Conservation (phyloP, 1,140 invertebrate species). For the Ladona fulva region DNA sequence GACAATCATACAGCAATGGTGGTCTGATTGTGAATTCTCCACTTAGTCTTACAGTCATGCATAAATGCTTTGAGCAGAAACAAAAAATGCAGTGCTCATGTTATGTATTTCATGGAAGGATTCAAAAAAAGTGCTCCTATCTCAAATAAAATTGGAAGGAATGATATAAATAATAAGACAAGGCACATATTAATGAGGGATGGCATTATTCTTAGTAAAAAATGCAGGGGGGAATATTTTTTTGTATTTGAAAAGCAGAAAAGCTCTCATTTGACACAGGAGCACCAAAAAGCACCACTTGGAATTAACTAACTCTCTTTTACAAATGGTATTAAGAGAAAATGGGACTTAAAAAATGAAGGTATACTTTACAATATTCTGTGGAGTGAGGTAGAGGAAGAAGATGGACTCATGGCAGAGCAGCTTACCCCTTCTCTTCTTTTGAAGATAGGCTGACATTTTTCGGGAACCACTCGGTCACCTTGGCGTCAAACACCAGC, state of each 20-base stretch:
- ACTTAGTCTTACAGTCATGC: neutral
- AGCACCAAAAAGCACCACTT: neutral
- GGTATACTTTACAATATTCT: neutral
- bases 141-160: neutral
- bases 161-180: no score
- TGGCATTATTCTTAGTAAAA: no score
- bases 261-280: neutral
- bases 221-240: no score
- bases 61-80: slow-evolving; percentile 7
- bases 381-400: neutral
- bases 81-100: slow-evolving; percentile 1
- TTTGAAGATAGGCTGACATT: slow-evolving; percentile 55
- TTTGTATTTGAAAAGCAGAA: no score
- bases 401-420: slow-evolving; percentile 8
- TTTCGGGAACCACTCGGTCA: slow-evolving; percentile 73
- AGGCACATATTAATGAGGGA: no score
- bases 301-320: neutral
- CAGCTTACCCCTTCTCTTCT: slow-evolving; percentile 58
- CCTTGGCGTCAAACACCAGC: slow-evolving; percentile 76
- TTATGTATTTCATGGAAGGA: neutral
- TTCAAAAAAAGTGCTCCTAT: neutral
- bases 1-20: neutral
- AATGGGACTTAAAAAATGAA: slow-evolving; percentile 6
- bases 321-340: neutral
- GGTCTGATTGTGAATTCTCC: neutral